Percentiles rank a stretch among this genome's conserved stretches.
phyloP scores from a whole-genome alignment of 2,113 vertebrate species.

The Saguinus imperator region DNA sequence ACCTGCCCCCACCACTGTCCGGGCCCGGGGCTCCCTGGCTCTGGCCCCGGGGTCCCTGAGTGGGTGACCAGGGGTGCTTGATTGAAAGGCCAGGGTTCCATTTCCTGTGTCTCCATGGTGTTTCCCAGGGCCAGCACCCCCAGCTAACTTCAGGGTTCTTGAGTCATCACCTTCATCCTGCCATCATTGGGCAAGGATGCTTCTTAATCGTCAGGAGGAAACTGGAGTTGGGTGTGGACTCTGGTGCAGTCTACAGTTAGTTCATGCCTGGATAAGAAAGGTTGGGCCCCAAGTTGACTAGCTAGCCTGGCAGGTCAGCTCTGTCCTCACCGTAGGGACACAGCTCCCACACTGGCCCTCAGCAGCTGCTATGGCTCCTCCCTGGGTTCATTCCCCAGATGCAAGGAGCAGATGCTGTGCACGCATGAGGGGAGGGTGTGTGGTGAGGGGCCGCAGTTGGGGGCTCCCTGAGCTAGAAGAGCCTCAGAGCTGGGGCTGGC shows the following conservation, averaged over 20 bases:
- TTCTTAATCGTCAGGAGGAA: background rate
- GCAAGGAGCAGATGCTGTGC: accelerated
- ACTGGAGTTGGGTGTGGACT: background rate
- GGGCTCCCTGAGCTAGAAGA: background rate
- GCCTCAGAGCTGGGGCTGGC: background rate
- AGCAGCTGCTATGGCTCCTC: background rate
- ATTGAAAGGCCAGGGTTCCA: background rate
- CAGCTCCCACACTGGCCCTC: accelerated
- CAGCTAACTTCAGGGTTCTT: background rate
- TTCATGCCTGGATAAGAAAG: background rate
- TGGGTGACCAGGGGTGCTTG: background rate
- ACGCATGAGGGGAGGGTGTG: accelerated
- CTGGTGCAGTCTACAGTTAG: background rate
- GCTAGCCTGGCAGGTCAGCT: background rate
- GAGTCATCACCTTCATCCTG: accelerated
- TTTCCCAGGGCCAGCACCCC: background rate
- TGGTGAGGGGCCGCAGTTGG: accelerated
- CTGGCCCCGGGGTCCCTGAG: accelerated
- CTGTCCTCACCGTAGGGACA: background rate
- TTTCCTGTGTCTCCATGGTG: background rate
- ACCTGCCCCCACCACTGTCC: accelerated
- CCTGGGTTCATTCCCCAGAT: accelerated
- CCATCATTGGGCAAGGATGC: background rate
- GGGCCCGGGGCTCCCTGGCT: background rate
- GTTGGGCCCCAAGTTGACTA: background rate